A percentile compares a stretch with the other conserved stretches of the same genome.
These are phyloP conservation scores for Hiodon alosoides DNA, from an alignment of 2,113 vertebrate genomes.

Conservation along the genomic window DNA sequence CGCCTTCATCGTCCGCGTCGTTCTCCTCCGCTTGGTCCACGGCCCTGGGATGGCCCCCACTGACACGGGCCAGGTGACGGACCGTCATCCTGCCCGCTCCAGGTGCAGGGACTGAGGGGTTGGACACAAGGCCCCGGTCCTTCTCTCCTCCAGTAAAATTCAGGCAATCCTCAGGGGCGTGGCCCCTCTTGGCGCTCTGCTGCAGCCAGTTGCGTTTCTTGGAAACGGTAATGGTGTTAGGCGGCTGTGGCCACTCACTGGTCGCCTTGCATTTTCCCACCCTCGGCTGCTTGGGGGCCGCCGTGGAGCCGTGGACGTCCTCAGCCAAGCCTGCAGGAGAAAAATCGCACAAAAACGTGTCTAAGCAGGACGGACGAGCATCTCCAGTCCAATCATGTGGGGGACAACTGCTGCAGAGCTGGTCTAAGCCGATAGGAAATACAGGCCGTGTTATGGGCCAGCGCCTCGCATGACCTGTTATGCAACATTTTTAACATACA, in stretches of 20 bases:
- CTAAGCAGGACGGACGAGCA: background rate
- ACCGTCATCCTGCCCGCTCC: slow-evolving; percentile 38
- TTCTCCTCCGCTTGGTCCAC: slow-evolving; percentile 74
- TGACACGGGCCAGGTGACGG: no score
- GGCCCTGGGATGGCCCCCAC: slow-evolving; percentile 28
- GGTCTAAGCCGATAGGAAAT: no score
- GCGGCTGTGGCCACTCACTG: slow-evolving; percentile 41
- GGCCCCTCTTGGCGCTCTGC: slow-evolving; percentile 69
- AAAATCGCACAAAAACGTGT: slow-evolving; percentile 13
- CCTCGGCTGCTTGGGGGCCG: slow-evolving; percentile 57
- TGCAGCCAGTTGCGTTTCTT: slow-evolving; percentile 97
- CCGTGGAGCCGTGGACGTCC: slow-evolving; percentile 68
- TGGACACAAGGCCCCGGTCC: slow-evolving; percentile 35
- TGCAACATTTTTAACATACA: no score
- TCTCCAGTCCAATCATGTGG: background rate
- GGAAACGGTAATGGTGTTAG: slow-evolving; percentile 87
- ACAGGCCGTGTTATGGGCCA: no score
- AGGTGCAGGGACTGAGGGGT: slow-evolving; percentile 39
- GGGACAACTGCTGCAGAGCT: background rate
- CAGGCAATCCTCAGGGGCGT: slow-evolving; percentile 58
- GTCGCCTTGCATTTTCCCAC: slow-evolving; percentile 38
- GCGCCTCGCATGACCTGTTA: no score
- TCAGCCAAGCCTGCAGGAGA: slow-evolving; percentile 73
- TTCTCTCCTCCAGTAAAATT: slow-evolving; percentile 54
- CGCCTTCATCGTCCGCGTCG: slow-evolving; percentile 85